Conservation (phyloP, 2,113 vertebrate genomes). For the Siphamia tubifer region DNA sequence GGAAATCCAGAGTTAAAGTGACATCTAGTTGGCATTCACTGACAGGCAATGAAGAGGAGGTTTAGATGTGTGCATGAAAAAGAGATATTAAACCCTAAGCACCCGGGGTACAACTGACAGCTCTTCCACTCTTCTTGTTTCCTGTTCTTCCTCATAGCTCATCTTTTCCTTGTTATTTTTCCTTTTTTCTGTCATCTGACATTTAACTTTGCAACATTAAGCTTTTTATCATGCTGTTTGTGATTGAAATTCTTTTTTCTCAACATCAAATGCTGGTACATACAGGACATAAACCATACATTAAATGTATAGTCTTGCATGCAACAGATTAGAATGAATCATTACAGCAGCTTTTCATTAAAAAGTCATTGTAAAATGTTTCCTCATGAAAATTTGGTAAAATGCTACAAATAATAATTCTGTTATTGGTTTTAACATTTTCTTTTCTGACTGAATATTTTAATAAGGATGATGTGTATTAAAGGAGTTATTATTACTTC, state of each 20-base stretch:
- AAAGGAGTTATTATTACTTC: too few relatives aligned
- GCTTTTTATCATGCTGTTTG: constrained; percentile 1
- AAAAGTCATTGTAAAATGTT: too few relatives aligned
- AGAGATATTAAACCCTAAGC: constrained; percentile 67
- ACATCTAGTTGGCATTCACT: constrained; percentile 55
- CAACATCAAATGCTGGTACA: too few relatives aligned
- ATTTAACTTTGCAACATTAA: constrained; percentile 46
- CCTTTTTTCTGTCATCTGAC: constrained; percentile 45
- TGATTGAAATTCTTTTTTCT: constrained; percentile 20
- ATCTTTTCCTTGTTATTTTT: constrained; percentile 39
- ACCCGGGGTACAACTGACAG: constrained; percentile 59
- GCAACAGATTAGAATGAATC: too few relatives aligned
- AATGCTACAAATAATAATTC: too few relatives aligned
- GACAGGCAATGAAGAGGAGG: constrained; percentile 65
- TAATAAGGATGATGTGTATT: too few relatives aligned
- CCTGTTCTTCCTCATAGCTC: constrained; percentile 53
- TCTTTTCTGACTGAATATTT: too few relatives aligned
- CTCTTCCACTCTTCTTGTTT: constrained; percentile 54
- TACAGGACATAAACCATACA: too few relatives aligned
- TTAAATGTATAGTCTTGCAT: too few relatives aligned
- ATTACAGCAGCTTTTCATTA: too few relatives aligned
- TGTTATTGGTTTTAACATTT: too few relatives aligned
- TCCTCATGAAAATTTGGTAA: too few relatives aligned
- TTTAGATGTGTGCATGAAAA: constrained; percentile 60
- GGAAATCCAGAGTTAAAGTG: constrained; percentile 60